Conservation (phyloP, 1,140 invertebrate genomes). For the Melanaphis sacchari region DNA sequence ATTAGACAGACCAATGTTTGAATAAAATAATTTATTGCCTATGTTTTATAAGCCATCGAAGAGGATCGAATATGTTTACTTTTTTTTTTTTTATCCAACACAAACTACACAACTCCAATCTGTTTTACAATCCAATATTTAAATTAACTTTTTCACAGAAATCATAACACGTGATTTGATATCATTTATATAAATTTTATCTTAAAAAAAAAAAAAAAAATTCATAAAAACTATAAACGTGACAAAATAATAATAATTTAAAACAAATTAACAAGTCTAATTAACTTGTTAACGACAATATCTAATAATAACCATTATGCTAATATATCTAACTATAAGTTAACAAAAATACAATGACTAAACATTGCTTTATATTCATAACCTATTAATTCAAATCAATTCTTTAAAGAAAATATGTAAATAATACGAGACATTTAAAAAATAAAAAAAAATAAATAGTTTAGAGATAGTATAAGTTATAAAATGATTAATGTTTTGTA, state of each 20-base stretch:
- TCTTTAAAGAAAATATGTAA: no score
- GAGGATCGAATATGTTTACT: not conserved
- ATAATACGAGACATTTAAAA: no score
- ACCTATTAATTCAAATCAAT: no score
- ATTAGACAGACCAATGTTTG: not conserved
- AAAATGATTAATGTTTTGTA: no score
- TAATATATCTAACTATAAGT: no score
- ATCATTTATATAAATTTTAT: not conserved
- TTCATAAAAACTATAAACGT: not conserved
- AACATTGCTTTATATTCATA: not conserved
- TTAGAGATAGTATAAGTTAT: no score
- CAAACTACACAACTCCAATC: not conserved
- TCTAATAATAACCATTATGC: no score
- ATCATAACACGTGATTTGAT: not conserved
- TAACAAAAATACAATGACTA: no score
- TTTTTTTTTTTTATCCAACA: not conserved
- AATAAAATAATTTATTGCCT: not conserved
- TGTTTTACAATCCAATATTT: not conserved
- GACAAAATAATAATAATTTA: not conserved
- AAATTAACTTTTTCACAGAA: not conserved
- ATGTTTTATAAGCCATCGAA: not conserved
- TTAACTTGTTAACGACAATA: no score
- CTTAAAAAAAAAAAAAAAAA: no score
- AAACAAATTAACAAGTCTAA: not conserved
- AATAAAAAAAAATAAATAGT: no score